phyloP scores from a whole-genome alignment of 2,888 invertebrate species.

The Xestia ashworthii region DNA sequence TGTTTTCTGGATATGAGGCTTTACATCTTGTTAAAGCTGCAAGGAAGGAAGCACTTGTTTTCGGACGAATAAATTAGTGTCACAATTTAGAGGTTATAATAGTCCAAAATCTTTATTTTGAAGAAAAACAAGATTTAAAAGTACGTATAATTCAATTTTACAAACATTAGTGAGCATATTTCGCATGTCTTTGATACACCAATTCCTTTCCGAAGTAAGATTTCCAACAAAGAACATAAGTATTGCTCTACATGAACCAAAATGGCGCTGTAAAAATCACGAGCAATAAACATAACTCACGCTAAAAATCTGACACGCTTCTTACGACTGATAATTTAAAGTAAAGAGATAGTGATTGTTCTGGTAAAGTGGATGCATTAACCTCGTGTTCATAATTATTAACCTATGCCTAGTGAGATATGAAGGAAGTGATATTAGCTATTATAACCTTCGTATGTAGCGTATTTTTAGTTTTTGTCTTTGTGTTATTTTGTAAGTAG shows the following conservation, averaged over 20 bases:
- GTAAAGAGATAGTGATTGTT: constrained; percentile 73
- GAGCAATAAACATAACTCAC: constrained; percentile 67
- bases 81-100: constrained; percentile 60
- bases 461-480: constrained; percentile 88
- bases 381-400: constrained; percentile 79
- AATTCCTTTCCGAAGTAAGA: constrained; percentile 3
- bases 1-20: neutral
- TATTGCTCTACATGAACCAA: constrained; percentile 64
- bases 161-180: neutral
- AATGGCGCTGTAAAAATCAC: constrained; percentile 75
- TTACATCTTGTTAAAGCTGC: constrained; percentile 4
- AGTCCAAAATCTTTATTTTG: constrained; percentile 26
- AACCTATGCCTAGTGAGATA: constrained; percentile 82
- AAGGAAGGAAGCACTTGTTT: constrained; percentile 18
- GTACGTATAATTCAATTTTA: constrained; percentile 41
- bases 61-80: constrained; percentile 52
- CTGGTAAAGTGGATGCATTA: constrained; percentile 84
- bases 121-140: constrained; percentile 36
- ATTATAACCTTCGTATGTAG: constrained; percentile 88
- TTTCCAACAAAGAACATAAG: constrained; percentile 4
- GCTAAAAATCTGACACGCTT: constrained; percentile 68
- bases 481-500: constrained; percentile 90
- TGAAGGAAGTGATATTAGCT: constrained; percentile 90
- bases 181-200: neutral
- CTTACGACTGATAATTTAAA: constrained; percentile 72